Conservation (phyloP, 2,113 vertebrate genomes). For the Bubo bubo region DNA sequence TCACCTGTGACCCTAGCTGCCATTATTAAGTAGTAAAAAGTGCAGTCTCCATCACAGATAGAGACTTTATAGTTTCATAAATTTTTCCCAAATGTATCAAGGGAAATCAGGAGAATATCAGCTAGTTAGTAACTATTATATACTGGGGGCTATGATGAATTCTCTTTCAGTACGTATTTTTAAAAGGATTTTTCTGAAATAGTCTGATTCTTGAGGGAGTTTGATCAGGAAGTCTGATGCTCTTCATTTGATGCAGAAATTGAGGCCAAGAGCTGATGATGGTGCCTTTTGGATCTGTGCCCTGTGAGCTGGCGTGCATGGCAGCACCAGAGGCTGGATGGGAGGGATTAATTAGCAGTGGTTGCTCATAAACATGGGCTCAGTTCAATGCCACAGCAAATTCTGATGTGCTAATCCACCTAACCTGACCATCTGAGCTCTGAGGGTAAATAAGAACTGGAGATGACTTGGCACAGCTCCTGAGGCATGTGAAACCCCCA, state of each 20-base stretch:
- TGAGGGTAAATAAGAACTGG: neutral
- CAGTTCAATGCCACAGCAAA: neutral
- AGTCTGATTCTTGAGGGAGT: neutral
- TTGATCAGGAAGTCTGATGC: neutral
- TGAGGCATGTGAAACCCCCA: fast-evolving
- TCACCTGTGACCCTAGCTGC: neutral
- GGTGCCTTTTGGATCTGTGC: neutral
- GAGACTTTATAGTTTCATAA: neutral
- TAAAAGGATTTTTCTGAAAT: neutral
- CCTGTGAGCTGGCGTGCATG: fast-evolving
- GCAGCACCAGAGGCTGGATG: neutral
- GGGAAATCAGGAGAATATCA: neutral
- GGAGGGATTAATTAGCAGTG: neutral
- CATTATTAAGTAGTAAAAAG: neutral
- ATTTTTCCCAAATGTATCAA: neutral
- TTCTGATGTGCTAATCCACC: neutral
- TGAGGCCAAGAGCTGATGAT: neutral
- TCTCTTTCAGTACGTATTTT: neutral
- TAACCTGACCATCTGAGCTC: neutral
- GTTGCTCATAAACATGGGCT: neutral
- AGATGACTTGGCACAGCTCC: neutral
- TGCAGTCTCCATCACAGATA: neutral
- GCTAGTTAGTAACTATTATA: neutral
- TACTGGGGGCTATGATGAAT: neutral
- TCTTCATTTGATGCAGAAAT: neutral